Conservation (phyloP, 2,113 vertebrate genomes). For the Balaenoptera acutorostrata region DNA sequence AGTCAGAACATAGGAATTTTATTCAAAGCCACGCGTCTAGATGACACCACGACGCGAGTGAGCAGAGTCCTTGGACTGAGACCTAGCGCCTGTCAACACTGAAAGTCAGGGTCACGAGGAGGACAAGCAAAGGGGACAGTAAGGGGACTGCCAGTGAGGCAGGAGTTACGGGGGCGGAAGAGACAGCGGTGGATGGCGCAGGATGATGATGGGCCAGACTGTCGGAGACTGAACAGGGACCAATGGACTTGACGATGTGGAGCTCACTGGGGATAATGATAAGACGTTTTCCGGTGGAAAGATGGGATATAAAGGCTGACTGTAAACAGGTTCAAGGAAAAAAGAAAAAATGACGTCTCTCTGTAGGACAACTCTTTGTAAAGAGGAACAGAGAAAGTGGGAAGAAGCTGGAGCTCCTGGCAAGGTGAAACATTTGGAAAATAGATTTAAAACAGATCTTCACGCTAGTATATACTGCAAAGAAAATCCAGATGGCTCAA, state of each 20-base stretch:
- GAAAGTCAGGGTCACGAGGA: rapidly evolving
- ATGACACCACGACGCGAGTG: neutral
- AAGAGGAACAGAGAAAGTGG: neutral
- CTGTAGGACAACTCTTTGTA: neutral
- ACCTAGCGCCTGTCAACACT: rapidly evolving
- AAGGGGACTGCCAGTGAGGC: neutral
- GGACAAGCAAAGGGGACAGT: neutral
- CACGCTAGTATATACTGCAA: neutral
- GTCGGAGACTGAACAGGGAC: neutral
- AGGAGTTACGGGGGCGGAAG: neutral
- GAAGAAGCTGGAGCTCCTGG: neutral
- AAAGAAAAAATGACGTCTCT: neutral
- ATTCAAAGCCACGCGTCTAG: neutral
- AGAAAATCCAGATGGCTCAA: neutral
- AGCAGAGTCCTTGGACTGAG: neutral
- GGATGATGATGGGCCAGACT: too few relatives aligned
- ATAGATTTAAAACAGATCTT: neutral
- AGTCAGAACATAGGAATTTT: neutral
- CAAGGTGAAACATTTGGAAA: neutral
- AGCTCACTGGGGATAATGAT: neutral
- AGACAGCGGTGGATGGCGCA: neutral
- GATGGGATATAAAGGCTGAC: neutral
- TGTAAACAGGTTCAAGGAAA: neutral
- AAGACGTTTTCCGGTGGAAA: neutral
- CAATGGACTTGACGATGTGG: neutral